Evolutionary conservation across 2,113 vertebrate genomes (phyloP), one percentile per base, ranked within the genome.

Genomic region (Proteles cristata): DNA sequence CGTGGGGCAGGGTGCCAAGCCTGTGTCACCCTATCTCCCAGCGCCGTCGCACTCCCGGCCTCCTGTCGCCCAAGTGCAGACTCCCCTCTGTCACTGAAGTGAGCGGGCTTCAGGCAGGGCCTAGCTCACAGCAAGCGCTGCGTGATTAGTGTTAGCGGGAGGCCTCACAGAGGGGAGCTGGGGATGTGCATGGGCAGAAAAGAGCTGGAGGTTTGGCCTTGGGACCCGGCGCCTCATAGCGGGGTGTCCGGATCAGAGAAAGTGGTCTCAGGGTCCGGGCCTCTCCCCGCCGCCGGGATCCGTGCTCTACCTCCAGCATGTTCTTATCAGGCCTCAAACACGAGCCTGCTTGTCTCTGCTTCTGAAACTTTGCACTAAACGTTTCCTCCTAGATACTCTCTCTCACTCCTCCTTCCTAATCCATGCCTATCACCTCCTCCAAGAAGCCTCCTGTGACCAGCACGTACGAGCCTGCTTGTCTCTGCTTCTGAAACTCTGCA

Each of bases 321-420:
- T 94, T 96, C 92, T 96, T 96, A 96, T 86, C 93, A 73, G 3
- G 68, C 79, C 73, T 45, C 61, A 23, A 93, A 77, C 86, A 93
- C 10, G 35, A 95, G 35, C 73, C 21, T 58, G n/a, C 84, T 88
- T 61, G 11, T 88, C 73, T 83, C 79, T 35, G 35, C 35, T 87
- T 94, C 94, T 68, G 45, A 77, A 97, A 93, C 92, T 91, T 48
- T 55, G 66, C 83, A 93, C 65, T 50, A 68, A 90, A 76, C 21
- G 48, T 26, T 69, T 63, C 31, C 79, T 88, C 76, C 93, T 45
- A 92, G 55, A 43, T 73, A 33, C n/a, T 82, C 50, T 55, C 21
- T 63, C 35, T 85, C 26, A 10, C 39, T 69, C 45, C 89, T 23
- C 65, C 35, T 89, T 89, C 69, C 69, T 88, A n/a, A 21, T 3